Percentiles rank a stretch among this genome's conserved stretches.
Evolutionary conservation across 2,797 vertebrate genomes (phyloP).

Genomic region (Clamator glandarius): DNA sequence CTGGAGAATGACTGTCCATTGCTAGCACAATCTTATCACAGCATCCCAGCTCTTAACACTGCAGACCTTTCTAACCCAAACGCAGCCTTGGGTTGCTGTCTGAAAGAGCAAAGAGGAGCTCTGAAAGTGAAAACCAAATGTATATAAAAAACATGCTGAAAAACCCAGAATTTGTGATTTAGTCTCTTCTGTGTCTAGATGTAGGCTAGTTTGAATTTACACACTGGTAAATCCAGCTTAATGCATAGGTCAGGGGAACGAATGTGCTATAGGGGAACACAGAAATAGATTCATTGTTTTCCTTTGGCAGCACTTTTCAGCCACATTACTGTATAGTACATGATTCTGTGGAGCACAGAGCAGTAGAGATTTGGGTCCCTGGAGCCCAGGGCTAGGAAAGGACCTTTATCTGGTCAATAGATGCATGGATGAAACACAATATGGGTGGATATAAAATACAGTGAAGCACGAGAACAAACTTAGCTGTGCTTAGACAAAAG

Average conservation of each 20-base stretch:
- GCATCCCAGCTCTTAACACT: background rate
- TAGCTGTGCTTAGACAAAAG: background rate
- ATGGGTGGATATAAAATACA: background rate
- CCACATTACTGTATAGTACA: background rate
- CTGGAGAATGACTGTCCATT: background rate
- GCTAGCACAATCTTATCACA: background rate
- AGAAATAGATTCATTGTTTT: background rate
- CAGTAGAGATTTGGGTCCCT: background rate
- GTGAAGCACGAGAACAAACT: background rate
- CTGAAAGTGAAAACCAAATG: background rate
- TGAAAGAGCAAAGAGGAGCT: background rate
- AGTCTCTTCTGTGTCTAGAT: background rate
- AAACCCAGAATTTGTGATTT: background rate
- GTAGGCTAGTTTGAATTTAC: background rate
- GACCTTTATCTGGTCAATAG: background rate
- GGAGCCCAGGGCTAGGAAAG: background rate
- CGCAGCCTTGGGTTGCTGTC: background rate
- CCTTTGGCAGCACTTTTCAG: background rate
- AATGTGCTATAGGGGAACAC: background rate
- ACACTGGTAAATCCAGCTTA: background rate
- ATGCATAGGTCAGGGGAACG: background rate
- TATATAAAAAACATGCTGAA: background rate
- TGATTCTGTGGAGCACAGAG: background rate
- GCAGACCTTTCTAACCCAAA: background rate
- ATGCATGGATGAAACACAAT: background rate